phyloP scores from a whole-genome alignment of 2,888 invertebrate genomes.

The Emmelina monodactyla region DNA sequence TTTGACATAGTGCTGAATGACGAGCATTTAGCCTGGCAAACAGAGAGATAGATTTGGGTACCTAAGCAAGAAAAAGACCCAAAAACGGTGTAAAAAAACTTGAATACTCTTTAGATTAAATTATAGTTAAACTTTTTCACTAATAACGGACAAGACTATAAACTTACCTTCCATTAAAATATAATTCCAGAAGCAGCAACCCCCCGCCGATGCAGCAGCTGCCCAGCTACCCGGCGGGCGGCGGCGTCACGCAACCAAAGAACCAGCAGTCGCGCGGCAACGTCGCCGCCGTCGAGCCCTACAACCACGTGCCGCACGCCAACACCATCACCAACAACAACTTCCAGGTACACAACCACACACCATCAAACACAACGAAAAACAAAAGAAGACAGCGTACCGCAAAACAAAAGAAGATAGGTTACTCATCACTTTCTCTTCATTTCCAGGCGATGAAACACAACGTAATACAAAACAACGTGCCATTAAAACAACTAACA shows the following conservation, averaged over 20 bases:
- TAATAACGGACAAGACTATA: too few relatives aligned
- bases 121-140: too few relatives aligned
- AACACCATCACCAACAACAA: slow-evolving; percentile 55
- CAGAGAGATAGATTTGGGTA: too few relatives aligned
- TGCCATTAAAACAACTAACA: slow-evolving; percentile 61
- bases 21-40: too few relatives aligned
- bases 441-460: slow-evolving; percentile 55
- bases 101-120: too few relatives aligned
- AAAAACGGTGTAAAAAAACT: too few relatives aligned
- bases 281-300: slow-evolving; percentile 87
- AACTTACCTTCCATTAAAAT: too few relatives aligned
- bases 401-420: too few relatives aligned
- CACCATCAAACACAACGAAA: slow-evolving; percentile 56
- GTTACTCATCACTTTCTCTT: too few relatives aligned
- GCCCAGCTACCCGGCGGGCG: slow-evolving; percentile 41
- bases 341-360: slow-evolving; percentile 47
- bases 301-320: slow-evolving; percentile 82
- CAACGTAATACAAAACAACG: slow-evolving; percentile 57
- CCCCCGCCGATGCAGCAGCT: slow-evolving; percentile 56
- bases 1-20: too few relatives aligned
- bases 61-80: too few relatives aligned
- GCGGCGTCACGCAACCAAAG: slow-evolving; percentile 51
- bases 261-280: slow-evolving; percentile 73
- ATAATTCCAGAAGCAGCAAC: slow-evolving; percentile 54
- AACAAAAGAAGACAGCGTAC: slow-evolving; percentile 63